A percentile compares a stretch with the other conserved stretches of the same genome.
phyloP scores from a whole-genome alignment of 2,113 vertebrate species.

The Ammodytes marinus region DNA sequence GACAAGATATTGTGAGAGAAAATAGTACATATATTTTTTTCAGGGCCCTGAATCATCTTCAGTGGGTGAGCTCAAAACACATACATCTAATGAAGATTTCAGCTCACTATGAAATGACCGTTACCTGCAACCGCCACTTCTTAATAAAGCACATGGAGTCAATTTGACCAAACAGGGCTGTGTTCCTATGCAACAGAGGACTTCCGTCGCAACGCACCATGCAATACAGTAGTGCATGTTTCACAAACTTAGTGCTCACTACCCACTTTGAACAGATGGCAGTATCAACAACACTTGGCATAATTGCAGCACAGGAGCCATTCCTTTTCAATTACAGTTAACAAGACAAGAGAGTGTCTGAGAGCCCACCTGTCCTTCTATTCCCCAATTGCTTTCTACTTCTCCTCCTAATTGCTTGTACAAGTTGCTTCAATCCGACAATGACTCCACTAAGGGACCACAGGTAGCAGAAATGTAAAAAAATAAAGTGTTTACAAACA shows the following conservation, averaged over 20 bases:
- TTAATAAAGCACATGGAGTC: neutral
- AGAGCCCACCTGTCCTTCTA: constrained; percentile 18
- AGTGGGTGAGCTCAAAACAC: neutral
- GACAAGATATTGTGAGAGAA: neutral
- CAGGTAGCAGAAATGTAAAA: constrained; percentile 24
- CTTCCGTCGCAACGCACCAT: neutral
- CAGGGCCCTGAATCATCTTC: neutral
- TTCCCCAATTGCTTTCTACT: constrained; percentile 3
- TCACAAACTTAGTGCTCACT: constrained; percentile 26
- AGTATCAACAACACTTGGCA: constrained; percentile 23
- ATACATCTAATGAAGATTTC: neutral
- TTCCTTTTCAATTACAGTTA: constrained; percentile 67
- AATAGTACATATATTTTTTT: neutral
- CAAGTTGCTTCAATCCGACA: constrained; percentile 14
- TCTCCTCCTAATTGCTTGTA: constrained; percentile 10
- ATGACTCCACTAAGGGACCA: neutral
- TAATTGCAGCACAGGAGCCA: constrained; percentile 58
- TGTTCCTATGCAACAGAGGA: constrained; percentile 2
- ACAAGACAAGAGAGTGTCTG: constrained; percentile 54
- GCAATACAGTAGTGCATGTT: neutral
- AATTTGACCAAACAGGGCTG: neutral
- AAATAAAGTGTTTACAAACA: constrained; percentile 12
- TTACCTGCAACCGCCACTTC: neutral
- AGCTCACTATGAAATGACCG: neutral
- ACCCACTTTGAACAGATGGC: constrained; percentile 68